A percentile compares a stretch with the other conserved stretches of the same genome.
These are phyloP conservation scores for Dicyrtomina minuta DNA, from an alignment of 2,888 invertebrate species.

Conservation along the genomic window DNA sequence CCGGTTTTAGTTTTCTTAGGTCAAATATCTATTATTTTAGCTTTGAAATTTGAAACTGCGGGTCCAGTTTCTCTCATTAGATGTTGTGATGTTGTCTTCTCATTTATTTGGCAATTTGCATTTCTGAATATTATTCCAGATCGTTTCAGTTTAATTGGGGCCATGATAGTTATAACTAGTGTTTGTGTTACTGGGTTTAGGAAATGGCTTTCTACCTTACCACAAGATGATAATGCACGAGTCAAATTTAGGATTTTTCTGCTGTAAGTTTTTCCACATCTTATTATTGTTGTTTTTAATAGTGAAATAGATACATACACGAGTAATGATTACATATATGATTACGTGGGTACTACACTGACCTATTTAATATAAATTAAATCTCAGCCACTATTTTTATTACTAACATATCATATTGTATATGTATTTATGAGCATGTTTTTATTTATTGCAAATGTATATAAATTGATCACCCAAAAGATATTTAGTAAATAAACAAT, in stretches of 20 bases:
- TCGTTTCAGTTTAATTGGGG: slow-evolving; percentile 33
- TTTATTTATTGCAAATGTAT: too few species aligned
- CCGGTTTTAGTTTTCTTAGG: slow-evolving; percentile 30
- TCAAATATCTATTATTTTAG: slow-evolving; percentile 39
- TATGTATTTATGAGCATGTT: too few species aligned
- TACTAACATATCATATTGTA: too few species aligned
- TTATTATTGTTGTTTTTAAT: slow-evolving; percentile 37
- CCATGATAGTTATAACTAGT: slow-evolving; percentile 13
- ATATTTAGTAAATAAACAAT: too few species aligned
- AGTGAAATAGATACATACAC: too few species aligned
- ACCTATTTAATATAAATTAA: too few species aligned
- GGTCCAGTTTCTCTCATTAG: slow-evolving; percentile 39
- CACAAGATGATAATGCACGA: slow-evolving; percentile 21
- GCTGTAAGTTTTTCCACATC: slow-evolving; percentile 33
- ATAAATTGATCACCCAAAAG: too few species aligned
- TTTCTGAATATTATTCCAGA: slow-evolving; percentile 42
- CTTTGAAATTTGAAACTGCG: slow-evolving; percentile 42
- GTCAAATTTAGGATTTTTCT: slow-evolving; percentile 37
- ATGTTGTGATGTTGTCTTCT: slow-evolving; percentile 40
- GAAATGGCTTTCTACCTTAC: slow-evolving; percentile 17
- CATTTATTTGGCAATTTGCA: slow-evolving; percentile 46
- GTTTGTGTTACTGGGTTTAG: slow-evolving; percentile 17
- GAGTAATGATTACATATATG: too few species aligned
- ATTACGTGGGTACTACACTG: too few species aligned
- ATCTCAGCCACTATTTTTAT: too few species aligned